These are phyloP conservation scores for Stenotaenia linearis DNA, from an alignment of 2,888 invertebrate species.

Conservation along the genomic window DNA sequence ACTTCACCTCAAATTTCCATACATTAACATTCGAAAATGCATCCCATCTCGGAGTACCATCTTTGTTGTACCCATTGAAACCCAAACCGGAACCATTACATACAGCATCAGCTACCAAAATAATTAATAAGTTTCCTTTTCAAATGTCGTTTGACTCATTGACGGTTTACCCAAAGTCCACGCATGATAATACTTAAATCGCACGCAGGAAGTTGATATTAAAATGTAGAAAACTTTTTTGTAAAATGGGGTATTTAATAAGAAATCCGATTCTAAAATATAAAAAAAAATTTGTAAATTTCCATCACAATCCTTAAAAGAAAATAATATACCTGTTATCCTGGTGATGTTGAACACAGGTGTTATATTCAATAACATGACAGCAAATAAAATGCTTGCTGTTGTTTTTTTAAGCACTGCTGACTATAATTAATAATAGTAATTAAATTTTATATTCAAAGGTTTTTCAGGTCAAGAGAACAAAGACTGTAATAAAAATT, in stretches of 20 bases:
- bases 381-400: conserved; percentile 64
- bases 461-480: no score
- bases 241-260: conserved; percentile 54
- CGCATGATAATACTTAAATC: conserved; percentile 95
- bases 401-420: conserved; percentile 64
- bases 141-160: no score
- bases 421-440: conserved; percentile 38
- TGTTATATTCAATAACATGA: conserved; percentile 45
- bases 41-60: conserved; percentile 80
- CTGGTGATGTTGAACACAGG: conserved; percentile 65
- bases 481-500: no score
- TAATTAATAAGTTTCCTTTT: no score
- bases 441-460: background rate
- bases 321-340: conserved; percentile 56
- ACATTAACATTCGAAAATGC: conserved; percentile 87
- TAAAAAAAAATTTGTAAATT: no score
- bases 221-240: conserved; percentile 70
- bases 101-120: conserved; percentile 74
- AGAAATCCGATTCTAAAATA: conserved; percentile 58
- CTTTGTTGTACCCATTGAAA: conserved; percentile 69
- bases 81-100: conserved; percentile 92
- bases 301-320: no score
- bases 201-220: conserved; percentile 67
- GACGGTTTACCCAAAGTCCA: conserved; percentile 71
- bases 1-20: conserved; percentile 74